These are phyloP conservation scores for Pediacus dermestoides DNA, from an alignment of 2,888 invertebrate genomes.

Conservation along the genomic window DNA sequence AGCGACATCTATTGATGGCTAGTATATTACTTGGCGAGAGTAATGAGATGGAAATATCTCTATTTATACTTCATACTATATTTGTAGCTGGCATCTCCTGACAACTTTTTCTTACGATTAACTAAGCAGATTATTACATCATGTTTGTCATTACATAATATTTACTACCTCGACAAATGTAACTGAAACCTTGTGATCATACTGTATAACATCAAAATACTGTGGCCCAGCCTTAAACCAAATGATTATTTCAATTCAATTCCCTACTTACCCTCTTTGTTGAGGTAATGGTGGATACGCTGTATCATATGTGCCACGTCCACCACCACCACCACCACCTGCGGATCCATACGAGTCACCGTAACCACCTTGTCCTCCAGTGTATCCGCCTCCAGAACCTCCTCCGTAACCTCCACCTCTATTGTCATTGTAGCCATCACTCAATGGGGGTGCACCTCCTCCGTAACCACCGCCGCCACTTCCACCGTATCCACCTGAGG, in stretches of 20 bases:
- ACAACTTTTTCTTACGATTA: no score
- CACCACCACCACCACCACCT: constrained; percentile 22
- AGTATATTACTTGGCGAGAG: no score
- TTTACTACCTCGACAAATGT: no score
- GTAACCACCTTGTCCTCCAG: constrained; percentile 14
- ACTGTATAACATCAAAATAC: no score
- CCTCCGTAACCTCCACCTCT: constrained; percentile 17
- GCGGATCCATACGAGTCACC: constrained; percentile 14
- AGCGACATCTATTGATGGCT: no score
- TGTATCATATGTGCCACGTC: constrained; percentile 29
- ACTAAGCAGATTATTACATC: no score
- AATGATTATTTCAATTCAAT: constrained; percentile 11
- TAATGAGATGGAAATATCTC: no score
- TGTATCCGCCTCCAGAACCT: constrained; percentile 16
- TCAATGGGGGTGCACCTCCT: constrained; percentile 7
- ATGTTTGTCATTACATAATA: no score
- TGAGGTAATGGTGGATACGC: constrained; percentile 33
- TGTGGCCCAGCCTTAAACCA: no score
- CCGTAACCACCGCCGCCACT: constrained; percentile 8
- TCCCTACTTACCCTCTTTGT: constrained; percentile 30
- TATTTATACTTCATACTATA: no score
- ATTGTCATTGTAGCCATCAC: constrained; percentile 16
- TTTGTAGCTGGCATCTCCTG: no score
- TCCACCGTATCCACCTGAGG: constrained; percentile 13
- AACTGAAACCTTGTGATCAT: no score